These are phyloP conservation scores for Intellagama lesueurii DNA, from an alignment of 2,797 vertebrate genomes.

Conservation along the genomic window DNA sequence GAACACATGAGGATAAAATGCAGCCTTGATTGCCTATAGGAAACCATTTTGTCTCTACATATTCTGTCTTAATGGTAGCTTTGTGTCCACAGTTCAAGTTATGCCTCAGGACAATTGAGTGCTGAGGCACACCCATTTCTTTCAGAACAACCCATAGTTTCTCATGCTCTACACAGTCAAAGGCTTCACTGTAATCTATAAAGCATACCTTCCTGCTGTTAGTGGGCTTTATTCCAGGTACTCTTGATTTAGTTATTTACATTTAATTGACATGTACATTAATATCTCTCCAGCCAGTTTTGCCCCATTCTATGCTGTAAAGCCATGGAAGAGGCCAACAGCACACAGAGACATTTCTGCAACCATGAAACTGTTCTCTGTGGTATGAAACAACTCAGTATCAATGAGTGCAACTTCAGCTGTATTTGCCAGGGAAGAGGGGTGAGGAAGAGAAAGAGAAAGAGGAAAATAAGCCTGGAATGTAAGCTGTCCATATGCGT, in stretches of 20 bases:
- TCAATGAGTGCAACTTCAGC: constrained; percentile 48
- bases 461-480: constrained; percentile 53
- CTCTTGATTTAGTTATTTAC: background rate
- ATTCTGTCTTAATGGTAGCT: too few relatives aligned
- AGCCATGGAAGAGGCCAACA: background rate
- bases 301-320: background rate
- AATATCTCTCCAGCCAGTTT: background rate
- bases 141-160: too few relatives aligned
- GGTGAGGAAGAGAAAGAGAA: background rate
- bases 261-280: too few relatives aligned
- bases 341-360: background rate
- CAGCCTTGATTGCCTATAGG: too few relatives aligned
- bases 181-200: too few relatives aligned
- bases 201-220: too few relatives aligned
- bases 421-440: constrained; percentile 30
- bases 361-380: background rate
- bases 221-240: background rate
- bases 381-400: constrained; percentile 27
- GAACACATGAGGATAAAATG: too few relatives aligned
- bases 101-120: too few relatives aligned
- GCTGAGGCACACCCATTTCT: too few relatives aligned
- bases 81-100: too few relatives aligned
- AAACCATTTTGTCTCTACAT: too few relatives aligned
- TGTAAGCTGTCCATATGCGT: constrained; percentile 67
- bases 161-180: too few relatives aligned